Conservation (phyloP, 2,797 vertebrate genomes). For the Danio albolineatus region DNA sequence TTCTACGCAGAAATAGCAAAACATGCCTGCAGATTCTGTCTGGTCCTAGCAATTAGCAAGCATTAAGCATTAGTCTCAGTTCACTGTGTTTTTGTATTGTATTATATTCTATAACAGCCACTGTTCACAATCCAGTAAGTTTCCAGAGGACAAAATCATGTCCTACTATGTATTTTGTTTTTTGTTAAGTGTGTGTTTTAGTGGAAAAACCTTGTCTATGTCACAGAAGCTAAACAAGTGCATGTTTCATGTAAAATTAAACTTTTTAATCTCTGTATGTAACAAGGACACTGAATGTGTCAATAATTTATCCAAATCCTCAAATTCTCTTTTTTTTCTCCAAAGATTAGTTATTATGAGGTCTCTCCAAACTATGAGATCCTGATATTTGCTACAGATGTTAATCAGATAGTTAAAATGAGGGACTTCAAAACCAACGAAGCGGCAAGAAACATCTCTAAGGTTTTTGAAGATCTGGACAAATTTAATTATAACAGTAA, state of each 20-base stretch:
- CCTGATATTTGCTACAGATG: constrained; percentile 70
- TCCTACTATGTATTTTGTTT: too few species aligned
- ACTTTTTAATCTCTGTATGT: too few species aligned
- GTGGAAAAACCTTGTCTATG: too few species aligned
- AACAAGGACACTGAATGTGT: too few species aligned
- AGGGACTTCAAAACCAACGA: neutral
- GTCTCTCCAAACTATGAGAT: constrained; percentile 73
- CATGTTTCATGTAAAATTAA: too few species aligned
- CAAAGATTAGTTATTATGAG: constrained; percentile 74
- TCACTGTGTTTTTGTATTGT: neutral
- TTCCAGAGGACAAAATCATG: neutral
- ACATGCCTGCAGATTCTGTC: too few species aligned
- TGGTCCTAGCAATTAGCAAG: too few species aligned
- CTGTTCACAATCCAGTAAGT: neutral
- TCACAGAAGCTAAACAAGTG: too few species aligned
- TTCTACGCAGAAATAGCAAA: too few species aligned
- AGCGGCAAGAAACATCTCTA: fast-evolving
- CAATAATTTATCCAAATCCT: neutral
- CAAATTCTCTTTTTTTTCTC: constrained; percentile 3
- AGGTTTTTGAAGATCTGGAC: neutral
- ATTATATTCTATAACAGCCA: neutral
- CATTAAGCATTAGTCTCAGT: neutral
- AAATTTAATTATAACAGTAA: constrained; percentile 42
- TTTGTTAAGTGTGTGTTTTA: too few species aligned
- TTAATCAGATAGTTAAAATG: constrained; percentile 60